Base-by-base conservation (phyloP, 2,888 invertebrate genomes). In the Argyra leucocephala region DNA sequence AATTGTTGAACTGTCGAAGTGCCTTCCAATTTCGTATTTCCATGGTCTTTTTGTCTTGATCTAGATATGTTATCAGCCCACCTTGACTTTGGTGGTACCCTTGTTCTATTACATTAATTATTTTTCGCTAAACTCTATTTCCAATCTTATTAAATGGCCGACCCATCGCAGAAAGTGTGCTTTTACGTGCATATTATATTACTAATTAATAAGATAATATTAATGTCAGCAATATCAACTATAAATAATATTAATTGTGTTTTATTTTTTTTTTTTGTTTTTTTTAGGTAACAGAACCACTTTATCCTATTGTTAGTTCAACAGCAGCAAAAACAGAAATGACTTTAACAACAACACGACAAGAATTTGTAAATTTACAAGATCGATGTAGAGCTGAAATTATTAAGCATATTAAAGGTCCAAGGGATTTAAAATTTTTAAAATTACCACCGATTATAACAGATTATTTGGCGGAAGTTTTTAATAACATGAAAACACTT, bases 311-410 rank as follows among this genome's bases (percentile, higher is more conserved):
- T 66, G 83, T 88, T 12, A 85, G 86, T 71, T 88, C 88, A 2
- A 89, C 89, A 0, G 88, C 89, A 0, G 88, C 88, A 22, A 88
- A 88, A 78, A 88, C 89, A 2, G 86, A 88, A 77, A 88, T 89
- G 86, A 83, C 84, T 0, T 75, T 89, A 22, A 83, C 82, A 36
- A 77, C 80, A 31, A 83, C 84, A 70, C 82, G 83, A 68, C 76
- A 87, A 58, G 86, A 86, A 72, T 88, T 86, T 74, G 82, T 84
- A 1, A 86, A 83, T 74, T 80, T 89, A 7, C 88, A 88, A 73
- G 88, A 89, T 76, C 81, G 87, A 57, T 87, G 86, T 74, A 80
- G 86, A 23, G 84, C 85, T 1, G 83, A 83, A 64, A 86, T 89
- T 69, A 81, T 86, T 66, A 83, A 83, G 64, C 78, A 81, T 62